These are phyloP conservation scores for Laticauda colubrina DNA, from an alignment of 2,113 vertebrate genomes.

Conservation along the genomic window DNA sequence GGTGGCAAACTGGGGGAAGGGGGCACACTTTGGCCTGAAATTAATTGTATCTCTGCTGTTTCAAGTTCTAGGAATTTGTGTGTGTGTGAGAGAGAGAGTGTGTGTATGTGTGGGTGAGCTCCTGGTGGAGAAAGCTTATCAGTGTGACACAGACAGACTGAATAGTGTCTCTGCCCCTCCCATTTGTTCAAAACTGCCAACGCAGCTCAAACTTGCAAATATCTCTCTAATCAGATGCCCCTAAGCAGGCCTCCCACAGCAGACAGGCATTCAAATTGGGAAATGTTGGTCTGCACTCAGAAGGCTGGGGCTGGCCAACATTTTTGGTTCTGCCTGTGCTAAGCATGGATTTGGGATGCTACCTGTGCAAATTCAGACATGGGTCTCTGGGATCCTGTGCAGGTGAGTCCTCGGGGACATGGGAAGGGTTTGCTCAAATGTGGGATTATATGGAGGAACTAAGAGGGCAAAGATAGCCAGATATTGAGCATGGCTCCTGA, in stretches of 20 bases:
- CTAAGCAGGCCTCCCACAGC: neutral
- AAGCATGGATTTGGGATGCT: neutral
- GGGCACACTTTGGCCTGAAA: too few species aligned
- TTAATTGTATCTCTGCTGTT: neutral
- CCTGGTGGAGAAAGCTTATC: conserved; percentile 47
- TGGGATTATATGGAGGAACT: neutral
- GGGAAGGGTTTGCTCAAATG: neutral
- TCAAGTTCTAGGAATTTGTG: conserved; percentile 40
- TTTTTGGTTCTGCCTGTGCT: neutral
- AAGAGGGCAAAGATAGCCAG: neutral
- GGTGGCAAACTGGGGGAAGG: neutral
- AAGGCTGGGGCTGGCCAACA: neutral
- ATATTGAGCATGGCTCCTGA: neutral
- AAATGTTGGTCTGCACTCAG: accelerated
- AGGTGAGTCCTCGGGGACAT: neutral
- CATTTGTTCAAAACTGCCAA: accelerated
- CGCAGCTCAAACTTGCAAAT: neutral
- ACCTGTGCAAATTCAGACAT: neutral
- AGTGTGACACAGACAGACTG: neutral
- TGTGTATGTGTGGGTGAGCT: neutral
- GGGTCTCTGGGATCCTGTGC: neutral
- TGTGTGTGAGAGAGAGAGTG: accelerated
- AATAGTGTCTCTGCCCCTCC: neutral
- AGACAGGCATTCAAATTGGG: neutral
- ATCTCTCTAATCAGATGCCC: neutral